These are phyloP conservation scores for Pygoscelis adeliae DNA, from an alignment of 2,113 vertebrate species.

Conservation along the genomic window DNA sequence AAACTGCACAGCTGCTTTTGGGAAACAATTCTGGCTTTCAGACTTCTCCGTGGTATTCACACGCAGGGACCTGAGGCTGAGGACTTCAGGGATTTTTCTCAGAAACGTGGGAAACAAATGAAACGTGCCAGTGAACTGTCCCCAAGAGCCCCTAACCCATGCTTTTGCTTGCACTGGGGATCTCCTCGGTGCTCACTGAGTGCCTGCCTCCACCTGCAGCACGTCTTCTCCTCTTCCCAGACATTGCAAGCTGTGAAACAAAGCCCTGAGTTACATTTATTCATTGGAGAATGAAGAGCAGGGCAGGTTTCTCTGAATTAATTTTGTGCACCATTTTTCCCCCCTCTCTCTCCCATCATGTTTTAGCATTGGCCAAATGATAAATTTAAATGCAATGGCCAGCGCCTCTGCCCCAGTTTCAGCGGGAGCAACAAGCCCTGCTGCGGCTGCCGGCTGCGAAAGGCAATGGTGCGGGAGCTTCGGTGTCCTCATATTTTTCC, in stretches of 20 bases:
- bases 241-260: accelerated
- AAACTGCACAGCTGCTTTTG: not conserved
- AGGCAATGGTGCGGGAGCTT: not conserved
- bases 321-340: too few species aligned
- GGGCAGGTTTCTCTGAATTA: too few species aligned
- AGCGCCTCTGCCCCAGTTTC: not conserved
- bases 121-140: accelerated
- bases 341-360: not conserved
- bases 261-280: not conserved
- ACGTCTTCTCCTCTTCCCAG: not conserved
- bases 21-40: not conserved
- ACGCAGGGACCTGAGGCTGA: too few species aligned
- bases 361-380: not conserved
- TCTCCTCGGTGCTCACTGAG: not conserved
- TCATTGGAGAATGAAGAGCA: not conserved
- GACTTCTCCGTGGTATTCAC: not conserved
- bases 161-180: not conserved
- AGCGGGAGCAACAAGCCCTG: not conserved
- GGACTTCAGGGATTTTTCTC: not conserved
- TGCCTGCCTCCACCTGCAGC: not conserved
- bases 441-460: not conserved
- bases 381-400: accelerated
- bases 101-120: not conserved
- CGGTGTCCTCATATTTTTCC: not conserved
- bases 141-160: accelerated